These are phyloP conservation scores for Sarotherodon lohbergeri DNA, from an alignment of 2,113 vertebrate genomes.

Conservation along the genomic window DNA sequence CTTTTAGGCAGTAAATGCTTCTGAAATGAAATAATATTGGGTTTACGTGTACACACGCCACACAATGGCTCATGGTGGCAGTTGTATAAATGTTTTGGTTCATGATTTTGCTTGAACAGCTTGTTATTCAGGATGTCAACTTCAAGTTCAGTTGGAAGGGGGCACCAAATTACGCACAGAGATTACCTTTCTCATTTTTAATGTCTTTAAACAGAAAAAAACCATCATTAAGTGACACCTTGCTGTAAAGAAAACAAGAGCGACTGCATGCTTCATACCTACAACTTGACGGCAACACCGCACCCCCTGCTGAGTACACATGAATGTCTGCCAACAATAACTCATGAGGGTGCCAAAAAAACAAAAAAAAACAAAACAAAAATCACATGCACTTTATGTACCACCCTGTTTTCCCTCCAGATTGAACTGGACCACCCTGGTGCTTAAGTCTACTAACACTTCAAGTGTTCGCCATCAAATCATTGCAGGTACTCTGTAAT, in stretches of 20 bases:
- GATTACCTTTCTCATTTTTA: neutral
- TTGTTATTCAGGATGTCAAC: slow-evolving; percentile 45
- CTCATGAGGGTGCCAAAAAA: slow-evolving; percentile 37
- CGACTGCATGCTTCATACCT: neutral
- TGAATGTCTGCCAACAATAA: slow-evolving; percentile 54
- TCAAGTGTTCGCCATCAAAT: slow-evolving; percentile 38
- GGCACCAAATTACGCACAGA: neutral
- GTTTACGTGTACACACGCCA: neutral
- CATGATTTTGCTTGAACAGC: slow-evolving; percentile 9
- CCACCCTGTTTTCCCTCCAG: slow-evolving; percentile 30
- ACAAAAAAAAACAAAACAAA: slow-evolving; percentile 39
- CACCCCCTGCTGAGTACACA: slow-evolving; percentile 39
- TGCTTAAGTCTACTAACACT: slow-evolving; percentile 11
- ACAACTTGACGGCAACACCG: neutral
- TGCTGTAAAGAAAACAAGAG: neutral
- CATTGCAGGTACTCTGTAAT: slow-evolving; percentile 32
- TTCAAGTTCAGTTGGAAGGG: neutral
- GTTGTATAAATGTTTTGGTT: slow-evolving; percentile 42
- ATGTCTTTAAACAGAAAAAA: slow-evolving; percentile 10
- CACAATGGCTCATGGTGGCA: neutral
- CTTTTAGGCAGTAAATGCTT: slow-evolving; percentile 21
- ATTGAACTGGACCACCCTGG: slow-evolving; percentile 57
- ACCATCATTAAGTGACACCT: slow-evolving; percentile 23
- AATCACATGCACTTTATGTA: slow-evolving; percentile 31
- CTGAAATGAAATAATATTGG: slow-evolving; percentile 9